Evolutionary conservation across 2,888 invertebrate genomes (phyloP), one percentile per base, ranked within the genome.

Genomic region (Anoplius nigerrimus): DNA sequence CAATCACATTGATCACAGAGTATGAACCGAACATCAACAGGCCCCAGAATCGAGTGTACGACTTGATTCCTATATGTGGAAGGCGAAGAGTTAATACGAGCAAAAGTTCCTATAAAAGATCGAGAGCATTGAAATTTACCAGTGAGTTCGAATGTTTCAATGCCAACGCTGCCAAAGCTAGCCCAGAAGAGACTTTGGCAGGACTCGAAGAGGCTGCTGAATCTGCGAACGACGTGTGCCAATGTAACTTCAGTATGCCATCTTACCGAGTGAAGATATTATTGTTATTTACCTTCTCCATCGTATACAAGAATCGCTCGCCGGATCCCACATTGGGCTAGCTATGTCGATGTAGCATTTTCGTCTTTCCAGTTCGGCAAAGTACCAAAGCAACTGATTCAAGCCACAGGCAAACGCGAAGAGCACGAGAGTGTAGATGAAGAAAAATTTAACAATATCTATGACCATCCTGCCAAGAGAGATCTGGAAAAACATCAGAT

Each of bases 151-250:
- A 98, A 97, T 88, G 94, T 95, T 72, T 94, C 94, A 75, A 98
- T 90, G 16, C 96, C 97, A 34, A 98, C 93, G 91, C 97, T 93
- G 22, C 98, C 98, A 86, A 97, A 98, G 78, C 97, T 96, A 27
- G 98, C 97, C 98, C 98, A 98, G 90, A 98, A 98, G 5, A 98
- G 91, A 3, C 97, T 97, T 88, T 98, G 98, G 0, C 97, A 95
- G 1, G 98, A 95, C 90, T 98, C 98, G 88, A 98, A 98, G 22
- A 98, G 92, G 87, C 97, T 98, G 89, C 87, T 86, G 64, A 87
- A 87, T 48, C 48, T 56, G 43, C 6, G 16, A 24, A 56, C n/a
- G 22, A 54, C n/a, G 6, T 54, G 27, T 54, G 6, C 42, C n/a
- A 16, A 6, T 18, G 48, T 16, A 11, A n/a, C n/a, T n/a, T 8